Percentiles rank a stretch among this genome's conserved stretches.
These are phyloP conservation scores for Promerops cafer DNA, from an alignment of 2,113 vertebrate genomes.

Conservation along the genomic window DNA sequence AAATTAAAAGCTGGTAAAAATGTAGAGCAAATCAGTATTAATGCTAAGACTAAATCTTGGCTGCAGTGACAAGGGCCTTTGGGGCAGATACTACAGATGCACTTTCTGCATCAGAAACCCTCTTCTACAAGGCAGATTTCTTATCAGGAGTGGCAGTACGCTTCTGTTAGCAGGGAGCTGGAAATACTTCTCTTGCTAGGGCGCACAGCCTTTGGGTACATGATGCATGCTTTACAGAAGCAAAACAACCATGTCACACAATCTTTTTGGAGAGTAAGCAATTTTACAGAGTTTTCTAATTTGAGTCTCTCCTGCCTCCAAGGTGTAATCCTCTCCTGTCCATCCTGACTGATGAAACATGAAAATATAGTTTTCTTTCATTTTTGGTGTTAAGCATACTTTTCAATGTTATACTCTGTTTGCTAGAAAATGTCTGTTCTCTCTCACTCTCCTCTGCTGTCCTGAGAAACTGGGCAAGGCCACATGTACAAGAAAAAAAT, in stretches of 20 bases:
- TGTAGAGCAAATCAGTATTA: neutral
- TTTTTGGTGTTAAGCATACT: neutral
- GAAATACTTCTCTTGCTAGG: neutral
- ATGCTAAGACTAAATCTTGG: neutral
- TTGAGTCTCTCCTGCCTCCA: neutral
- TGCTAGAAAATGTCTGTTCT: neutral
- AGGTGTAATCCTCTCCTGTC: neutral
- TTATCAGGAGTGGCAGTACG: neutral
- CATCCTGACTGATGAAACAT: neutral
- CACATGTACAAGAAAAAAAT: neutral
- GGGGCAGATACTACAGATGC: neutral
- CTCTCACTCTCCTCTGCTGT: neutral
- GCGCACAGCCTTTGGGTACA: neutral
- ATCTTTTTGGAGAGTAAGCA: neutral
- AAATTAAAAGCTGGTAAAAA: neutral
- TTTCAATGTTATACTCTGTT: neutral
- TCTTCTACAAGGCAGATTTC: neutral
- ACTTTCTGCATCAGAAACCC: neutral
- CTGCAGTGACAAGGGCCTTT: neutral
- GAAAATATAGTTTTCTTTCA: neutral
- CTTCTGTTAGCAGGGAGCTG: neutral
- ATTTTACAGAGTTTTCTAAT: neutral
- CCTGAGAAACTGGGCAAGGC: neutral
- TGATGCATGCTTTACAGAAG: neutral
- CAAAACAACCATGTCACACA: neutral